These are phyloP conservation scores for Panthera tigris DNA, from an alignment of 2,113 vertebrate genomes.

Conservation along the genomic window DNA sequence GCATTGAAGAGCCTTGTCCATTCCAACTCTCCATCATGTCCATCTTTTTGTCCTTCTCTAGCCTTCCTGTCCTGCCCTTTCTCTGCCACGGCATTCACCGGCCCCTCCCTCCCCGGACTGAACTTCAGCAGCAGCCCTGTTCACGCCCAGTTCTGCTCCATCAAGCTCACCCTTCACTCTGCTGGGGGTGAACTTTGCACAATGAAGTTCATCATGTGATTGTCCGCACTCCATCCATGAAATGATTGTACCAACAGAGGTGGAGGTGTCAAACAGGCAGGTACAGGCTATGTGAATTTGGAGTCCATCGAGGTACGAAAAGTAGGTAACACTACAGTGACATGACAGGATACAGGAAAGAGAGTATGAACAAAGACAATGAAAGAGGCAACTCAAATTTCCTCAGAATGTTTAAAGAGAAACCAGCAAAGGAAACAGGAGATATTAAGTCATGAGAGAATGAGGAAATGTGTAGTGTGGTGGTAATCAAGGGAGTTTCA, in stretches of 20 bases:
- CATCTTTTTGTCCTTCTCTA: not conserved
- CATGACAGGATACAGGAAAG: not conserved
- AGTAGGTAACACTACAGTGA: not conserved
- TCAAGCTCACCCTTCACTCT: not conserved
- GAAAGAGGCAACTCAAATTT: not conserved
- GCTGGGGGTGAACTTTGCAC: not conserved
- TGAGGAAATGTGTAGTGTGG: rapidly evolving
- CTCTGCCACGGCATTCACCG: not conserved
- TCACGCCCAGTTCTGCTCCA: not conserved
- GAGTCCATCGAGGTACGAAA: not conserved
- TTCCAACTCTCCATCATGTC: not conserved
- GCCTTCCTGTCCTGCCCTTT: not conserved
- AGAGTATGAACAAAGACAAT: not conserved
- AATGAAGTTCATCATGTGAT: not conserved
- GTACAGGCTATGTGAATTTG: not conserved
- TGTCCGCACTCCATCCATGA: not conserved
- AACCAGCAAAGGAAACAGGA: not conserved
- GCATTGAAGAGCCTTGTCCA: not conserved
- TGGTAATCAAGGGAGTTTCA: not conserved
- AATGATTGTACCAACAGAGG: not conserved
- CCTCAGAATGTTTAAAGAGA: not conserved
- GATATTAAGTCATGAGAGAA: not conserved
- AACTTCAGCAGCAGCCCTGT: not conserved
- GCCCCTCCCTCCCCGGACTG: not conserved
- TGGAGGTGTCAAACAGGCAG: not conserved